Percentiles rank a stretch among this genome's conserved stretches.
Conservation (phyloP, 1,140 invertebrate genomes). For the Paramacrobiotus metropolitanus region DNA sequence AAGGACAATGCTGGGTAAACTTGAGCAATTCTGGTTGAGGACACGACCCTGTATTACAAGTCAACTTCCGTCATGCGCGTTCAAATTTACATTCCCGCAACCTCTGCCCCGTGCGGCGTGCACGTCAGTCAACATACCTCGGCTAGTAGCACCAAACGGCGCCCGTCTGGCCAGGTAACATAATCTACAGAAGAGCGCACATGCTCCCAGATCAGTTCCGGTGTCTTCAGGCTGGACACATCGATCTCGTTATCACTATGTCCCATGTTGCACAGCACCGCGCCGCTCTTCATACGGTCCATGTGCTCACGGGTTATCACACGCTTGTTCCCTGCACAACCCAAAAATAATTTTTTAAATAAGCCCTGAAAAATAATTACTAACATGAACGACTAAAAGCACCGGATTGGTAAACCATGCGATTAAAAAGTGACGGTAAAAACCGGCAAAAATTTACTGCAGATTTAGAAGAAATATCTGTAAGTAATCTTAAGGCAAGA, state of each 20-base stretch:
- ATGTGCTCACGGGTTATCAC: slow-evolving; percentile 80
- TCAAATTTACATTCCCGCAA: neutral
- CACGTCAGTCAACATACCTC: slow-evolving; percentile 24
- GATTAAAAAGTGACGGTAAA: too few relatives aligned
- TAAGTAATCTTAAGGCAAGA: too few relatives aligned
- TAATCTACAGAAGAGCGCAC: slow-evolving; percentile 90
- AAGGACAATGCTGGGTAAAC: slow-evolving; percentile 86
- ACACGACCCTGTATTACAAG: slow-evolving; percentile 44
- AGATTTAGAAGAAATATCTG: too few relatives aligned
- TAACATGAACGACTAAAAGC: too few relatives aligned
- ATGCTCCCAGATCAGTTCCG: slow-evolving; percentile 87
- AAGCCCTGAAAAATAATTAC: too few relatives aligned
- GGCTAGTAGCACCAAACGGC: slow-evolving; percentile 50
- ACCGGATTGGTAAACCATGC: too few relatives aligned
- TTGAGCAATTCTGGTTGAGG: slow-evolving; percentile 86
- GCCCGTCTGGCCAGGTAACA: slow-evolving; percentile 67
- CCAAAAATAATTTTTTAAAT: neutral
- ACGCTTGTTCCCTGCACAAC: slow-evolving; percentile 58
- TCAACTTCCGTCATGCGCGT: too few relatives aligned
- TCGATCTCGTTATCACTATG: slow-evolving; percentile 96
- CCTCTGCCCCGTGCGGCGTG: neutral
- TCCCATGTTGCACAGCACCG: slow-evolving; percentile 91
- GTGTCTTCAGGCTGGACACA: slow-evolving; percentile 66
- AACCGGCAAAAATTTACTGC: too few relatives aligned
- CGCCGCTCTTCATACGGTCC: slow-evolving; percentile 90